Evolutionary conservation across 2,888 invertebrate species (phyloP).

Genomic region (Cyclophora albipunctata): DNA sequence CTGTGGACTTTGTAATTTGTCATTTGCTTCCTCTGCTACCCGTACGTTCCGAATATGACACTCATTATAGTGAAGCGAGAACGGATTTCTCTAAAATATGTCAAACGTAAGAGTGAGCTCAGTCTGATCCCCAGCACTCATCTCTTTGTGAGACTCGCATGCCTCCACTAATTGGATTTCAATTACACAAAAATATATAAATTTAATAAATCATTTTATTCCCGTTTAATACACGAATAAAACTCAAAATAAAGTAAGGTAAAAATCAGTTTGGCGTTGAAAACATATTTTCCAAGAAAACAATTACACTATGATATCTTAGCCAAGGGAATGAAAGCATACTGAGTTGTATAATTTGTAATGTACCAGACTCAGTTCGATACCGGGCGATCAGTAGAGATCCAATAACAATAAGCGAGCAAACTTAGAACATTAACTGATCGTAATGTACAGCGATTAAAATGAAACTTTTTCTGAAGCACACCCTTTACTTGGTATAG

Average conservation of each 20-base stretch:
- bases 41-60: constrained; percentile 54
- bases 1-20: too few relatives aligned
- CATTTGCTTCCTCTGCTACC: constrained; percentile 8
- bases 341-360: too few relatives aligned
- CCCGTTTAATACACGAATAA: too few relatives aligned
- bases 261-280: too few relatives aligned
- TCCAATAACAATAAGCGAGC: constrained; percentile 42
- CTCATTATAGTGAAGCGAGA: constrained; percentile 63
- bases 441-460: constrained; percentile 67
- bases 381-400: constrained; percentile 6
- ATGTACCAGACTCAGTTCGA: too few relatives aligned
- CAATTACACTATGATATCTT: too few relatives aligned
- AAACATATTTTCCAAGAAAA: too few relatives aligned
- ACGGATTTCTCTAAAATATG: constrained; percentile 71
- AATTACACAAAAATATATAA: too few relatives aligned
- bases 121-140: constrained; percentile 21
- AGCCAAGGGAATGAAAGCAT: too few relatives aligned
- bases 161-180: too few relatives aligned
- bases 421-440: constrained; percentile 59
- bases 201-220: too few relatives aligned
- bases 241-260: too few relatives aligned
- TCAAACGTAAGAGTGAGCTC: constrained; percentile 57
- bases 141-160: constrained; percentile 23
- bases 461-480: constrained; percentile 65
- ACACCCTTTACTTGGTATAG: constrained; percentile 30